These are phyloP conservation scores for Biston betularia DNA, from an alignment of 2,888 invertebrate species.

Conservation along the genomic window DNA sequence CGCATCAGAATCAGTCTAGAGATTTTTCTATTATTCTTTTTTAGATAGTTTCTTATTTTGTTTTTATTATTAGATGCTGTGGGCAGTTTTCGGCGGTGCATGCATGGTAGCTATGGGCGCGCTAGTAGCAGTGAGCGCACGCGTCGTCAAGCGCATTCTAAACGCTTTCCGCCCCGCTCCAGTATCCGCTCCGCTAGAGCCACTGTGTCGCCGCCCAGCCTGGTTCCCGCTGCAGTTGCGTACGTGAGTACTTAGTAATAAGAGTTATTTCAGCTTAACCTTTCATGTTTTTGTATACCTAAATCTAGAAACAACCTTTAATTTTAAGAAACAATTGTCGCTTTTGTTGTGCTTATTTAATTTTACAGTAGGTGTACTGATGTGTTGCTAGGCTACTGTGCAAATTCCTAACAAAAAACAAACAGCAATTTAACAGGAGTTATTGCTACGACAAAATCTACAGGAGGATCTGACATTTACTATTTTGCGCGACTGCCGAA, in stretches of 20 bases:
- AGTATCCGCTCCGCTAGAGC: constrained; percentile 64
- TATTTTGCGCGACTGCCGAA: background rate
- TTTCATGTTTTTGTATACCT: background rate
- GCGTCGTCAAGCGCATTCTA: constrained; percentile 67
- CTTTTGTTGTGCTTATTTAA: background rate
- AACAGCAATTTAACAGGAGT: constrained; percentile 23
- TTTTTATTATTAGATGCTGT: constrained; percentile 57
- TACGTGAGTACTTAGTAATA: constrained; percentile 65
- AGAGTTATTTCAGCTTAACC: constrained; percentile 11
- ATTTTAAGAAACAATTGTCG: background rate
- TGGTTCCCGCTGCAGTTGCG: constrained; percentile 70
- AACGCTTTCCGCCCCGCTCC: constrained; percentile 68
- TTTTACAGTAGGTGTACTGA: background rate
- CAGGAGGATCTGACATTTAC: constrained; percentile 19
- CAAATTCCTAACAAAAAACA: constrained; percentile 16
- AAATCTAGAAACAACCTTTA: too few species aligned
- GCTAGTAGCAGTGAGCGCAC: constrained; percentile 62
- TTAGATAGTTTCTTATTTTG: background rate
- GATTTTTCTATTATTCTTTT: too few species aligned
- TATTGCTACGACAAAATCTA: constrained; percentile 28
- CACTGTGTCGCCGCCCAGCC: constrained; percentile 62
- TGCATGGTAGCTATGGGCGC: constrained; percentile 63
- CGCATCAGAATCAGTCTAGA: too few species aligned
- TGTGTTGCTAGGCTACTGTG: background rate
- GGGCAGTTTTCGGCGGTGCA: constrained; percentile 67